These are phyloP conservation scores for Pantherophis guttatus DNA, from an alignment of 2,113 vertebrate genomes.

Conservation along the genomic window DNA sequence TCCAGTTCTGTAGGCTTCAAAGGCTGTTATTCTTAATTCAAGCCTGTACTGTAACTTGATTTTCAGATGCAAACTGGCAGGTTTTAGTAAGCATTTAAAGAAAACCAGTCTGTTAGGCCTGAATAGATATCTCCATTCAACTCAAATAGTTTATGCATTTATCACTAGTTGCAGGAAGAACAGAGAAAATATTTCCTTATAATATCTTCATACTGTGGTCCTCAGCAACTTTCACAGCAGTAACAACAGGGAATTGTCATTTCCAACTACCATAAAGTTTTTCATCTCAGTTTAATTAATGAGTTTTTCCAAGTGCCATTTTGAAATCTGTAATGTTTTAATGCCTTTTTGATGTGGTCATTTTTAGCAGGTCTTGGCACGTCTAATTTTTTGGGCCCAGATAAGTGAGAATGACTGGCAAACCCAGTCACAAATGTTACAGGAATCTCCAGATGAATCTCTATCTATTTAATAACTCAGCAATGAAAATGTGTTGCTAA, in stretches of 20 bases:
- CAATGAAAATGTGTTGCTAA: not conserved
- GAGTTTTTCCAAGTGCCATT: not conserved
- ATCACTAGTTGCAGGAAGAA: not conserved
- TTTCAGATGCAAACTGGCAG: not conserved
- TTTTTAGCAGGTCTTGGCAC: not conserved
- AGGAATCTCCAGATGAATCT: not conserved
- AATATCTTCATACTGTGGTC: not conserved
- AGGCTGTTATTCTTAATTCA: not conserved
- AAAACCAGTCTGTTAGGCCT: not conserved
- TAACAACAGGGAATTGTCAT: not conserved
- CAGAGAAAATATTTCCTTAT: not conserved
- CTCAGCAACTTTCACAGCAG: not conserved
- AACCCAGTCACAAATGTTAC: not conserved
- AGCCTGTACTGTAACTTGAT: not conserved
- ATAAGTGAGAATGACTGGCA: not conserved
- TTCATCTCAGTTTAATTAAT: not conserved
- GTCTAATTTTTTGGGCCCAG: not conserved
- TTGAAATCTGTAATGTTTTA: not conserved
- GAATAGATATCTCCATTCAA: not conserved
- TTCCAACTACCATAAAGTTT: not conserved
- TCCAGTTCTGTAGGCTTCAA: not conserved
- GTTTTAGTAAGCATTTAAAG: not conserved
- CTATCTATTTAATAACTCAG: not conserved
- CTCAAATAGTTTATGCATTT: not conserved
- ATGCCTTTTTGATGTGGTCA: no score